Conservation (phyloP, 1,140 invertebrate genomes). For the Chrysomallon squamiferum region DNA sequence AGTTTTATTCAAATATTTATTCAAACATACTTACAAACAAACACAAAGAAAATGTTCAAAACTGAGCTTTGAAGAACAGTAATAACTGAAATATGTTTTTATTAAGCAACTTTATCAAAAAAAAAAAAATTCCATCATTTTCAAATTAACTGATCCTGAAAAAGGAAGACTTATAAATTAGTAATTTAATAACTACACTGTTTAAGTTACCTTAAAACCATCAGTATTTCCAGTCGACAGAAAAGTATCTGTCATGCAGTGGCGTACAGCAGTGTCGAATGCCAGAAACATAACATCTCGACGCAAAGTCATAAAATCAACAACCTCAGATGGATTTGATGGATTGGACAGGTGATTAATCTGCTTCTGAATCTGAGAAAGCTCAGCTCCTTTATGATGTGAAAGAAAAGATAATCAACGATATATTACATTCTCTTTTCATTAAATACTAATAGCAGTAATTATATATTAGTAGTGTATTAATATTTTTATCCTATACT, state of each 20-base stretch:
- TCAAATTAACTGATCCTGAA: too few species aligned
- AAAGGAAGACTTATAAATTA: too few species aligned
- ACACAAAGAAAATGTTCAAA: too few species aligned
- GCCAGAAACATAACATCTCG: constrained; percentile 61
- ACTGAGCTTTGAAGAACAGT: too few species aligned
- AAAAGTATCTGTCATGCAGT: constrained; percentile 60
- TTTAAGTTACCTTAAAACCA: constrained; percentile 52
- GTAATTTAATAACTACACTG: too few species aligned
- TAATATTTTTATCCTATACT: too few species aligned
- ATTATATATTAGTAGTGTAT: background rate
- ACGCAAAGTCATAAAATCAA: constrained; percentile 51
- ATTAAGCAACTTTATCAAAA: too few species aligned
- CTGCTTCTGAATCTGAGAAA: constrained; percentile 62
- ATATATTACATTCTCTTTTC: background rate
- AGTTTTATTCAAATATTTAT: too few species aligned
- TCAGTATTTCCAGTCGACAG: constrained; percentile 54
- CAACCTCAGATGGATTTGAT: constrained; percentile 44
- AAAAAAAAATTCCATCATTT: too few species aligned
- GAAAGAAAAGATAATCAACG: constrained; percentile 7
- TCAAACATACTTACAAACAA: too few species aligned
- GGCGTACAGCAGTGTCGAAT: constrained; percentile 60
- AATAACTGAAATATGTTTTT: too few species aligned
- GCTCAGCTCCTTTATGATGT: constrained; percentile 48
- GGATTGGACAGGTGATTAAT: constrained; percentile 49
- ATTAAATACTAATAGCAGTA: background rate